phyloP scores from a whole-genome alignment of 1,140 invertebrate species.

The Drosophila prosaltans region DNA sequence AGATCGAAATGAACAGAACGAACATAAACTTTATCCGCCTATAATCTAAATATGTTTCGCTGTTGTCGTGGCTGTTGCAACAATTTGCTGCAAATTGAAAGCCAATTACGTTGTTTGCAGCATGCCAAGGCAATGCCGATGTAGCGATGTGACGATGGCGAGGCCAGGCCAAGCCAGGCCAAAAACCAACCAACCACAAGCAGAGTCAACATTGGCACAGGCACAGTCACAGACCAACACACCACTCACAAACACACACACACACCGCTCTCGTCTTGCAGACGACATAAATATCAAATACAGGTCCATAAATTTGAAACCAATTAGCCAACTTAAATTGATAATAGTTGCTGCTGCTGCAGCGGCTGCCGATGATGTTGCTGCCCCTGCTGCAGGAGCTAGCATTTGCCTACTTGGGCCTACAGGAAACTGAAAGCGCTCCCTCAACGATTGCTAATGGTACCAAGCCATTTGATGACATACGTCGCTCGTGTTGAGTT shows the following conservation, averaged over 20 bases:
- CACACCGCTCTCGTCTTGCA: constrained; percentile 29
- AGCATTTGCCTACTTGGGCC: constrained; percentile 67
- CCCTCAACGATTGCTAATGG: constrained; percentile 66
- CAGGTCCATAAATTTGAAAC: constrained; percentile 83
- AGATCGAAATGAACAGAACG: constrained; percentile 53
- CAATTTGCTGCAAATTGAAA: constrained; percentile 82
- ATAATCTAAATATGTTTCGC: constrained; percentile 80
- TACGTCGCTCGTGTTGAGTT: constrained; percentile 77
- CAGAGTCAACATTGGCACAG: not conserved
- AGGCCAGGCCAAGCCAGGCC: constrained; percentile 17
- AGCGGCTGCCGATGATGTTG: constrained; percentile 30
- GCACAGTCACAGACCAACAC: constrained; percentile 17
- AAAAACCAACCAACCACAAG: constrained; percentile 7
- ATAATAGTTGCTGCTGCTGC: constrained; percentile 68
- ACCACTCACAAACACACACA: constrained; percentile 36
- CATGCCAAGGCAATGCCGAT: constrained; percentile 65
- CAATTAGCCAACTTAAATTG: constrained; percentile 83
- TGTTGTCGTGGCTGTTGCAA: constrained; percentile 78
- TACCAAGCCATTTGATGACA: constrained; percentile 74
- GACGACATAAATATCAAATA: constrained; percentile 83
- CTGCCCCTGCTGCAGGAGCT: constrained; percentile 34
- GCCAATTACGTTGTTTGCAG: constrained; percentile 81
- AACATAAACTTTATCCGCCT: constrained; percentile 81
- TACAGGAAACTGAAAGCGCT: constrained; percentile 53
- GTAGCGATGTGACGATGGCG: constrained; percentile 6